Conservation (phyloP, 2,797 vertebrate genomes). For the Acanthis flammea region DNA sequence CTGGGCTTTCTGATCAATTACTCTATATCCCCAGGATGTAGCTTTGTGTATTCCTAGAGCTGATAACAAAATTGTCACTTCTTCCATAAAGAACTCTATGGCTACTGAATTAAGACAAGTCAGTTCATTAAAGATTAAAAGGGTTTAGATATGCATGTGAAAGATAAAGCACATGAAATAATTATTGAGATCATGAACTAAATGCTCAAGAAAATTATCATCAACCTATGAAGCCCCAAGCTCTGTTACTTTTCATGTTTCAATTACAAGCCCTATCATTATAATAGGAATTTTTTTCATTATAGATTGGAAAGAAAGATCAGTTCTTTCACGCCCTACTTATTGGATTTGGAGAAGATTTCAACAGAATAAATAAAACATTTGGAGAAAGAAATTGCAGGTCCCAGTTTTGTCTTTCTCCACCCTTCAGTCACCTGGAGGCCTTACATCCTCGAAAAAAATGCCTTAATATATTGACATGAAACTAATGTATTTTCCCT, state of each 20-base stretch:
- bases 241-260: background rate
- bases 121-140: constrained; percentile 32
- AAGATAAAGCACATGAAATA: constrained; percentile 23
- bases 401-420: background rate
- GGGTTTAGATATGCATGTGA: background rate
- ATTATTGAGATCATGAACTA: background rate
- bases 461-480: background rate
- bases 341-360: background rate
- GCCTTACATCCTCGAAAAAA: background rate
- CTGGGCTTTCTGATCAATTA: background rate
- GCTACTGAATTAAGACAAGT: background rate
- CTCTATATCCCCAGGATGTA: background rate
- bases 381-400: background rate
- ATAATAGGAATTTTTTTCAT: background rate
- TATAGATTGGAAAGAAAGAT: background rate
- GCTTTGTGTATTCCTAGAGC: background rate
- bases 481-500: background rate
- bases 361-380: background rate
- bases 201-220: background rate
- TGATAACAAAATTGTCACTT: background rate
- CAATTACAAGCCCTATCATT: background rate
- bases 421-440: background rate
- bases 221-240: background rate
- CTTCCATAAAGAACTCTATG: background rate
- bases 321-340: background rate